These are phyloP conservation scores for Crenuchus spilurus DNA, from an alignment of 2,797 vertebrate species.

Conservation along the genomic window DNA sequence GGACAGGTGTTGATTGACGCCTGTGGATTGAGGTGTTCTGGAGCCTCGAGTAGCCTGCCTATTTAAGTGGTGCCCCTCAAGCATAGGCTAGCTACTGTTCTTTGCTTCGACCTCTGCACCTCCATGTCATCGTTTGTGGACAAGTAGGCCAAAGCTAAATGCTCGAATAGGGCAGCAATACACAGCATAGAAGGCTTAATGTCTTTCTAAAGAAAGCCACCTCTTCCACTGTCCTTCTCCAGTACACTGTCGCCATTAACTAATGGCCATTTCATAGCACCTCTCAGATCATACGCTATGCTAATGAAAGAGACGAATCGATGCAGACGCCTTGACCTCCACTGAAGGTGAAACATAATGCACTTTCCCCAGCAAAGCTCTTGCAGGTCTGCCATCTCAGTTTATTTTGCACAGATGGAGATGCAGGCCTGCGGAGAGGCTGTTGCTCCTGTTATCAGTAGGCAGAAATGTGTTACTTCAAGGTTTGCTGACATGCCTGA, in stretches of 20 bases:
- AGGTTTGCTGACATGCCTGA: constrained; percentile 40
- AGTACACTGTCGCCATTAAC: constrained; percentile 75
- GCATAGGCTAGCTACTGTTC: constrained; percentile 54
- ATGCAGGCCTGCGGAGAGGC: constrained; percentile 72
- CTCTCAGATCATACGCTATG: constrained; percentile 79
- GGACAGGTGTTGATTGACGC: background rate
- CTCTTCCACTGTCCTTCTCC: constrained; percentile 69
- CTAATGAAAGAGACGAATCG: constrained; percentile 84
- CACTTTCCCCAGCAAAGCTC: constrained; percentile 68
- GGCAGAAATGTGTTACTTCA: background rate
- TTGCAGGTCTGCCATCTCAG: constrained; percentile 71
- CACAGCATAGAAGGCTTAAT: constrained; percentile 77
- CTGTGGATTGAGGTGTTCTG: constrained; percentile 7
- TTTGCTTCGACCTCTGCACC: constrained; percentile 57
- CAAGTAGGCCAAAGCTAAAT: constrained; percentile 68
- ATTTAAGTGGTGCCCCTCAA: constrained; percentile 30
- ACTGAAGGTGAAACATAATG: constrained; percentile 79
- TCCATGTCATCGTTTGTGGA: constrained; percentile 39
- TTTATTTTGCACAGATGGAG: constrained; percentile 79
- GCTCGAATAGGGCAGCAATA: constrained; percentile 76
- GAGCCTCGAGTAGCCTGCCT: constrained; percentile 29
- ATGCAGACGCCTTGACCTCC: constrained; percentile 78
- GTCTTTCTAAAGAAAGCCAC: constrained; percentile 68
- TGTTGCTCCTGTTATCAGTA: constrained; percentile 49
- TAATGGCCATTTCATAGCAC: constrained; percentile 76